phyloP scores from a whole-genome alignment of 2,888 invertebrate species.

The Drosophila fungiperda region DNA sequence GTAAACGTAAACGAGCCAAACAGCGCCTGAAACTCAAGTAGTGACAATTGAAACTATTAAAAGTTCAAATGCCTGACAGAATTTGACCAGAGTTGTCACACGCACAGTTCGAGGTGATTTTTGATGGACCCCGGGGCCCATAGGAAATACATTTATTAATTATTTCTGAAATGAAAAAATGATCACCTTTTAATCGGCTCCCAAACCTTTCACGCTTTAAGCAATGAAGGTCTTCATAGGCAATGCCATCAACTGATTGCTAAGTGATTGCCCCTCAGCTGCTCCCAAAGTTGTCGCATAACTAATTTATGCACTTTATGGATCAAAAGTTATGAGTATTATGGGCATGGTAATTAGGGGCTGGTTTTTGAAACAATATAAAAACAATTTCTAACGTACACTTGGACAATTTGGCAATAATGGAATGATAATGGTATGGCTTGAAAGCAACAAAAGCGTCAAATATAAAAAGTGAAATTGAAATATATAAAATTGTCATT shows the following conservation, averaged over 20 bases:
- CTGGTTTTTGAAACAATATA: constrained; percentile 6
- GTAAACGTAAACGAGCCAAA: constrained; percentile 30
- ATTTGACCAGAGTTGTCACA: constrained; percentile 30
- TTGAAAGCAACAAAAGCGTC: constrained; percentile 10
- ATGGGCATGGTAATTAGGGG: constrained; percentile 24
- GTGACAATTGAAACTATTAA: constrained; percentile 45
- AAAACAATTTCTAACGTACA: constrained; percentile 16
- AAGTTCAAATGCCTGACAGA: constrained; percentile 28
- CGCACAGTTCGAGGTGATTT: constrained; percentile 37
- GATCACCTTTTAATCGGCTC: constrained; percentile 30
- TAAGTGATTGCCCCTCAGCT: constrained; percentile 21
- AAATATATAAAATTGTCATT: background rate
- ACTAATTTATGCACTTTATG: constrained; percentile 23
- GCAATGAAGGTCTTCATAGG: constrained; percentile 44
- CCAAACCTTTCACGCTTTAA: constrained; percentile 49
- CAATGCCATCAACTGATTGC: constrained; percentile 30
- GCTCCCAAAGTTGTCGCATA: constrained; percentile 9
- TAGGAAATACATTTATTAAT: constrained; percentile 35
- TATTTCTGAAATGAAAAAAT: constrained; percentile 8
- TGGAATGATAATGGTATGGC: constrained; percentile 2
- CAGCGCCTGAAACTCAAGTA: constrained; percentile 38
- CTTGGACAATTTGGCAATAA: constrained; percentile 5
- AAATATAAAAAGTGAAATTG: constrained; percentile 42
- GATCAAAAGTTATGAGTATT: constrained; percentile 18
- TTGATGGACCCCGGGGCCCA: constrained; percentile 15